phyloP scores from a whole-genome alignment of 2,797 vertebrate species.

The Ceyx erithaca region DNA sequence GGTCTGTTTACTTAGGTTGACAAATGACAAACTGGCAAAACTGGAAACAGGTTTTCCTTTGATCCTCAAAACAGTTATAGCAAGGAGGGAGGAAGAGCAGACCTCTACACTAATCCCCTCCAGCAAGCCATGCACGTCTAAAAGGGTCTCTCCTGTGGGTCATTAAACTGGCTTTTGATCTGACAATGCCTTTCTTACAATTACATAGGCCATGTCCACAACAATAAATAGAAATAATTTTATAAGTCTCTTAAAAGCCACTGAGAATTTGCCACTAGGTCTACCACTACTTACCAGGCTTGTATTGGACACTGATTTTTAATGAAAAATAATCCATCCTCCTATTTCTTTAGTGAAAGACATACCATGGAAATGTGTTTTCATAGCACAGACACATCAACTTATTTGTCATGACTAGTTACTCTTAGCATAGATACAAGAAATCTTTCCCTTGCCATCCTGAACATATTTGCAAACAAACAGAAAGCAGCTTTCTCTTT shows the following conservation, averaged over 20 bases:
- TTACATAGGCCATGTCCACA: background rate
- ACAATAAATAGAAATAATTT: background rate
- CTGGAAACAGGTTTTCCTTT: slow-evolving; percentile 30
- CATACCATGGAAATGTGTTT: background rate
- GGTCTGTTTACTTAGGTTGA: slow-evolving; percentile 32
- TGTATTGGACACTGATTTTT: background rate
- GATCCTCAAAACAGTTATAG: background rate
- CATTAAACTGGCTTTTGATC: background rate
- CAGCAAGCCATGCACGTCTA: background rate
- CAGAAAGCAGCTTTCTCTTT: background rate
- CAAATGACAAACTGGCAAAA: slow-evolving; percentile 44
- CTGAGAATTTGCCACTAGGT: background rate
- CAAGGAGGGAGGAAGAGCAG: background rate
- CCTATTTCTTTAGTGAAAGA: background rate
- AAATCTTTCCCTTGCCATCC: background rate
- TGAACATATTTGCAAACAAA: background rate
- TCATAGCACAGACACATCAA: background rate
- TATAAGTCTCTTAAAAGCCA: background rate
- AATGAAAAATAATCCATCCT: background rate
- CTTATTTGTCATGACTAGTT: background rate
- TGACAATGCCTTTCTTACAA: background rate
- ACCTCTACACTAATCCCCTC: background rate
- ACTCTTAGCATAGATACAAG: background rate
- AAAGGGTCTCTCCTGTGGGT: background rate
- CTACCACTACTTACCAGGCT: background rate